Conservation (phyloP, 1,140 invertebrate genomes). For the Formica exsecta region DNA sequence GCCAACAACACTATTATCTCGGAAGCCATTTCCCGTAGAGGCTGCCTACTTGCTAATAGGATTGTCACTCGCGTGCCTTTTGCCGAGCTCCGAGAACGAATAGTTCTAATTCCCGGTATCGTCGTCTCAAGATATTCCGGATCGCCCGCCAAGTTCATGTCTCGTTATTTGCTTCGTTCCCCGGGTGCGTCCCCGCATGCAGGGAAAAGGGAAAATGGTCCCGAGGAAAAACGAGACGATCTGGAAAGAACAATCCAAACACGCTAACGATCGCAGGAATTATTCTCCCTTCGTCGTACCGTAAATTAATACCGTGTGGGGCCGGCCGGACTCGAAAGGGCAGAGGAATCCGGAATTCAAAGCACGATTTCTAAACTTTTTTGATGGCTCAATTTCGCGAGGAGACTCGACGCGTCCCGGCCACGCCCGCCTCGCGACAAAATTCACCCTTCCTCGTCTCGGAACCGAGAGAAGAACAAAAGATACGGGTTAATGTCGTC, state of each 20-base stretch:
- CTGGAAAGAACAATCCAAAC: conserved; percentile 16
- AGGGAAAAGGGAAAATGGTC: not conserved
- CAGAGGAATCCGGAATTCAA: conserved; percentile 73
- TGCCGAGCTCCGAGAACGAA: conserved; percentile 60
- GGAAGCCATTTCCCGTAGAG: conserved; percentile 72
- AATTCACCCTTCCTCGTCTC: conserved; percentile 33
- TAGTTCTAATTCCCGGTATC: conserved; percentile 75
- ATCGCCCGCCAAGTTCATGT: conserved; percentile 47
- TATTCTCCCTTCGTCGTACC: conserved; percentile 56
- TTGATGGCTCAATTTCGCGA: conserved; percentile 82
- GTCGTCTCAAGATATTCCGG: conserved; percentile 70
- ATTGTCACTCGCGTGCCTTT: conserved; percentile 78
- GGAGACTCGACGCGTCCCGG: conserved; percentile 28
- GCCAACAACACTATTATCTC: conserved; percentile 72
- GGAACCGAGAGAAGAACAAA: conserved; percentile 11
- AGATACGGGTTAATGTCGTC: conserved; percentile 76
- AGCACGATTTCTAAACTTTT: conserved; percentile 81
- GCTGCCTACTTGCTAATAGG: conserved; percentile 77
- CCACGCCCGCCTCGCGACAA: conserved; percentile 31
- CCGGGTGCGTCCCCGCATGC: not conserved
- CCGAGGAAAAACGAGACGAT: not conserved
- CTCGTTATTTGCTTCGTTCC: conserved; percentile 57
- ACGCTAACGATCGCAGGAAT: conserved; percentile 65
- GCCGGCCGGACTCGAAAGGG: conserved; percentile 1
- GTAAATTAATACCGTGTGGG: conserved; percentile 74